Evolutionary conservation across 1,140 invertebrate genomes (phyloP), one percentile per base, ranked within the genome.

Genomic region (Zaprionus ghesquierei): DNA sequence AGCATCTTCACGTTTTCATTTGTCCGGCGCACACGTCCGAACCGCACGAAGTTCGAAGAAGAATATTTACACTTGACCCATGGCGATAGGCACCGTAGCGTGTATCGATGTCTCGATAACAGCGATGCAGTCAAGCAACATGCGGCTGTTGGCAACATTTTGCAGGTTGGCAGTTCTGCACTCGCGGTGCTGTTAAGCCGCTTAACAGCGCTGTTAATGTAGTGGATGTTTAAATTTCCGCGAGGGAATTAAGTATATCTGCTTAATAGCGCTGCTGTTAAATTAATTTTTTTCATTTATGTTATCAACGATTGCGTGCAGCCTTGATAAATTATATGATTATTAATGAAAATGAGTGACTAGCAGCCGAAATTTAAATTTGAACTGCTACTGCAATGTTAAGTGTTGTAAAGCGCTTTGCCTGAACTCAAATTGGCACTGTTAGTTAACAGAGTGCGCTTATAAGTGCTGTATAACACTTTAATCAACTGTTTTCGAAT

Each of bases 21-120:
- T 15, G 10, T 55, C 69, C 69, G 69, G 29, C 68, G 46, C 69
- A 46, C 46, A 68, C 63, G 44, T 54, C 69, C 69, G 54, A 10
- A 46, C 63, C 38, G 63, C 49, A 55, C 63, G 55, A 60, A 35
- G 23, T 59, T 72, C 49, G 35, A 59, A 68, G 69, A 60, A 33
- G 69, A 72, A 59, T 72, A 51, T n/a, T 72, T 49, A 22, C 49
- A 63, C n/a, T 35, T 13, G 2, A 9, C 23, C 27, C 20, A 31
- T 41, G 59, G 18, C 35, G 35, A 41, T 69, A 25, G 44, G 12
- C 13, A 1, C 1, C 1, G 25, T 6, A 9, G 1, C 15, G 6
- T n/a, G 44, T 49, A 46, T 69, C 66, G 66, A 69, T 54, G 49
- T 31, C 54, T 49, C 44, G 41, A 46, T 46, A 46, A 46, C 41